Percentiles rank a stretch among this genome's conserved stretches.
Evolutionary conservation across 2,888 invertebrate species (phyloP).

Genomic region (Germaria angustata): DNA sequence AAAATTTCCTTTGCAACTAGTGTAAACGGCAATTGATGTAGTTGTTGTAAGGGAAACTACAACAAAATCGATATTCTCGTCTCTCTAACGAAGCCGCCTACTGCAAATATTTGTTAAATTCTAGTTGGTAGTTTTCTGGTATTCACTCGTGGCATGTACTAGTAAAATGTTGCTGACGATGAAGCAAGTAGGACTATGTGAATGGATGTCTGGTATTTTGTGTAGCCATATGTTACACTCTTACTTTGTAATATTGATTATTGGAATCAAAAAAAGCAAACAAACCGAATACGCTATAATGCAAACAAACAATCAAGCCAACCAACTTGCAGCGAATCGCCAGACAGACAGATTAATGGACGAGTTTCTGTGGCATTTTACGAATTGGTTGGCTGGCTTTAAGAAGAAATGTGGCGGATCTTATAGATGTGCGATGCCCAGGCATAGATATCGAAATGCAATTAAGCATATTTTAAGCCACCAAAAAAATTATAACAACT

Average conservation of each 20-base stretch:
- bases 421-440: conserved; percentile 75
- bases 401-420: conserved; percentile 62
- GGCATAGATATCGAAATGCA: conserved; percentile 79
- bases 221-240: conserved; percentile 23
- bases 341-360: conserved; percentile 22
- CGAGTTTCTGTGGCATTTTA: conserved; percentile 25
- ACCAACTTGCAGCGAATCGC: no score
- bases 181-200: conserved; percentile 12
- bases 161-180: conserved; percentile 22
- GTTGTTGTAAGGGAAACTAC: background rate
- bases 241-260: conserved; percentile 47
- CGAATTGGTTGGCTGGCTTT: conserved; percentile 47
- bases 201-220: conserved; percentile 22
- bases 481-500: conserved; percentile 42
- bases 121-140: conserved; percentile 39
- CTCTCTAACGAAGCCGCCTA: conserved; percentile 65
- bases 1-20: no score
- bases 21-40: conserved; percentile 21
- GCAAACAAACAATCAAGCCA: background rate
- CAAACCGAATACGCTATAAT: background rate
- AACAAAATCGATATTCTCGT: conserved; percentile 51
- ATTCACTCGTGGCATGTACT: conserved; percentile 51
- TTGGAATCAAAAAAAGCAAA: conserved; percentile 34
- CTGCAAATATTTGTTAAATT: conserved; percentile 60
- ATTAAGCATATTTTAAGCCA: conserved; percentile 71